Conservation (phyloP, 2,797 vertebrate genomes). For the Setipinna tenuifilis region DNA sequence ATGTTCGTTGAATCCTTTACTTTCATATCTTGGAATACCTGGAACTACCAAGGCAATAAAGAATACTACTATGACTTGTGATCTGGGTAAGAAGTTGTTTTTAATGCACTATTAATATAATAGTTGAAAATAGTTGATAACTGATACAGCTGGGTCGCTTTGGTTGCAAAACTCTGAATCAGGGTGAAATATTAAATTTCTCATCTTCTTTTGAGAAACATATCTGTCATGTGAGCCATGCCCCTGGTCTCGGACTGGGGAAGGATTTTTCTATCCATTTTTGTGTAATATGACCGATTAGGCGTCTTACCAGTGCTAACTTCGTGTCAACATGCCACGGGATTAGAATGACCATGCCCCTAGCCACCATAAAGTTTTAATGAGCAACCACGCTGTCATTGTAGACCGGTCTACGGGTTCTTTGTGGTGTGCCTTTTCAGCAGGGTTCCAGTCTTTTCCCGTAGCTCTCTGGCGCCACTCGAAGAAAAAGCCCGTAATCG, state of each 20-base stretch:
- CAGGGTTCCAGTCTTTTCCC: slow-evolving; percentile 60
- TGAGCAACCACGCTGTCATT: slow-evolving; percentile 38
- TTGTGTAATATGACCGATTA: slow-evolving; percentile 24
- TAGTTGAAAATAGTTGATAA: neutral
- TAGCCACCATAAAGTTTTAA: slow-evolving; percentile 47
- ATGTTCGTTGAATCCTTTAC: neutral
- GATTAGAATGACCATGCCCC: slow-evolving; percentile 37
- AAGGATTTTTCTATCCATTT: slow-evolving; percentile 23
- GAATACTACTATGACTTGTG: neutral
- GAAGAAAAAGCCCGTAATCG: slow-evolving; percentile 79
- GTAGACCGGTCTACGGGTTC: slow-evolving; percentile 35
- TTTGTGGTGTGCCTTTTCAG: slow-evolving; percentile 40
- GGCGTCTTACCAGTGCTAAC: slow-evolving; percentile 18
- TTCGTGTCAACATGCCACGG: slow-evolving; percentile 8
- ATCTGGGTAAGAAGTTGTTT: neutral
- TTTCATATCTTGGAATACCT: neutral
- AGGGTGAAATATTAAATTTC: slow-evolving; percentile 4
- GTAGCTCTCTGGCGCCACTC: slow-evolving; percentile 94
- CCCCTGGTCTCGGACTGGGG: slow-evolving; percentile 22
- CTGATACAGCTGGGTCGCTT: neutral
- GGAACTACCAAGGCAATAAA: neutral
- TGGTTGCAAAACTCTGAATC: neutral
- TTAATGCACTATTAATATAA: neutral
- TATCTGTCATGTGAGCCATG: slow-evolving; percentile 7
- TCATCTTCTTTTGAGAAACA: neutral